Base-by-base conservation (phyloP, 2,797 vertebrate genomes). In the Vespertilio murinus region DNA sequence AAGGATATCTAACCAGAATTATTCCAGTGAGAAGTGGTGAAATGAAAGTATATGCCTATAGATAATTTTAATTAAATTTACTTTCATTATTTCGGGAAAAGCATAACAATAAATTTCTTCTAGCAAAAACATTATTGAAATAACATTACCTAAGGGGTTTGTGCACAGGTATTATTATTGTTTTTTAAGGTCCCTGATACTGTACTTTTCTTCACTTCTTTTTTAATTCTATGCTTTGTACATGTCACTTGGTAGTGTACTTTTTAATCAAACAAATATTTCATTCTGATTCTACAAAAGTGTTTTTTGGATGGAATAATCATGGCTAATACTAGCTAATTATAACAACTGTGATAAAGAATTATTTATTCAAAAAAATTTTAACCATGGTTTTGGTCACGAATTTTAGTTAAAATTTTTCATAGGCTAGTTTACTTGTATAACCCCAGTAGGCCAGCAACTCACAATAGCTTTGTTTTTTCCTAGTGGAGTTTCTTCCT, bases 61-160 rank as follows among this genome's bases (percentile, higher is more conserved):
- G 12, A 75, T 83, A 14, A 90, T 61, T 87, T 95, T 42, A 83
- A 74, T 83, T 90, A 92, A 84, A 73, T 88, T 65, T 70, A 38
- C 9, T 82, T 84, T 61, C 8, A 83, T 83, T 91, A 3, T 74
- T 95, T 94, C 5, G 30, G 8, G 20, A 23, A 64, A 94, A 70
- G 5, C n/a, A 78, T 47, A 61, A 61, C 28, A 74, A 70, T 61
- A 47, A 13, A 28, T 54, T 86, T 75, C 38, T 88, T 70, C 65
- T 85, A 67, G 30, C 40, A 83, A 88, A 81, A 81, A 33, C 54
- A 20, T 91, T 40, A 67, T 75, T 47, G 33, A 54, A 71, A 90
- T 28, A 64, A 83, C 14, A 54, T 75, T 77, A 69, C 11, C 25
- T 40, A 89, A 77, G 64, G 4, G 7, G 1, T 85, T 83, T 73